These are phyloP conservation scores for Grus americana DNA, from an alignment of 2,113 vertebrate species.

Conservation along the genomic window DNA sequence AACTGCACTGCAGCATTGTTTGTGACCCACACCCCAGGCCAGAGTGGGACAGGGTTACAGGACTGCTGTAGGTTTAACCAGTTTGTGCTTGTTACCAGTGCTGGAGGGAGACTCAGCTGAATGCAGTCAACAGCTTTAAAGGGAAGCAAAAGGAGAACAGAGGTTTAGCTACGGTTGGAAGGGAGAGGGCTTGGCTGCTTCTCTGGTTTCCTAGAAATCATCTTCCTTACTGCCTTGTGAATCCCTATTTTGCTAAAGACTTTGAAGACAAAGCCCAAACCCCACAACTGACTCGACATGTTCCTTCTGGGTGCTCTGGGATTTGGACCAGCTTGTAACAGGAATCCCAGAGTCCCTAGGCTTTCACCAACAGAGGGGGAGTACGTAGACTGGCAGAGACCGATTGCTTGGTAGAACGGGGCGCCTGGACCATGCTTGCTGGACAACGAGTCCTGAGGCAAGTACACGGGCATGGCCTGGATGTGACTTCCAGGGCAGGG, in stretches of 20 bases:
- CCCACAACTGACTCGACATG: neutral
- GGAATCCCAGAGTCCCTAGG: neutral
- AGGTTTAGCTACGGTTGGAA: neutral
- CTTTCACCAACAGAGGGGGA: neutral
- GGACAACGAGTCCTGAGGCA: neutral
- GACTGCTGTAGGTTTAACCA: neutral
- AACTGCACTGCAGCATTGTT: neutral
- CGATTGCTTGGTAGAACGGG: accelerated
- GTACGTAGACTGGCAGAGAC: neutral
- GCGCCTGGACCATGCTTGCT: accelerated
- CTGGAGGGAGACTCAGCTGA: neutral
- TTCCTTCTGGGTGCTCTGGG: neutral
- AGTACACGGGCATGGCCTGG: neutral
- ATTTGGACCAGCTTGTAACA: neutral
- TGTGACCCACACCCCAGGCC: neutral
- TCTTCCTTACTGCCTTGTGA: neutral
- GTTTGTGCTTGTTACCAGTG: neutral
- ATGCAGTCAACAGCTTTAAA: neutral
- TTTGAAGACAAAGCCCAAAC: neutral
- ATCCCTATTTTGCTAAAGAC: neutral
- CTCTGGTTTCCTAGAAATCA: neutral
- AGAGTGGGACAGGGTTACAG: neutral
- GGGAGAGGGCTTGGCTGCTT: neutral
- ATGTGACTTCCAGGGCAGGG: neutral
- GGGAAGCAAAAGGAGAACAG: neutral